A percentile compares a stretch with the other conserved stretches of the same genome.
These are phyloP conservation scores for Lumbricus terrestris DNA, from an alignment of 2,888 invertebrate genomes.

Conservation along the genomic window DNA sequence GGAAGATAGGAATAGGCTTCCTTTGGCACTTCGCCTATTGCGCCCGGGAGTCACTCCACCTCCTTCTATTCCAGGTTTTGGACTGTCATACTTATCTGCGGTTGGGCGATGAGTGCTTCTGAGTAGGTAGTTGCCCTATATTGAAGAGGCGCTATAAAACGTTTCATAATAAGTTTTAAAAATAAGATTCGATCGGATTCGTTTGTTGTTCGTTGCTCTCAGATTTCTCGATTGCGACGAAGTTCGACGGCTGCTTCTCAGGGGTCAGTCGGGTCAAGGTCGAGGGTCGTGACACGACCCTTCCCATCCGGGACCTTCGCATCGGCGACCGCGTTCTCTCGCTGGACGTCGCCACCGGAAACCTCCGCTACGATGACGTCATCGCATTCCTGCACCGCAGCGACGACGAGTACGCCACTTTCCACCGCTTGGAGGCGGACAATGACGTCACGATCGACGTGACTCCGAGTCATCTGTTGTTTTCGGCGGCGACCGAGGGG, in stretches of 20 bases:
- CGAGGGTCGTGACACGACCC: conserved; percentile 19
- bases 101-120: too few species aligned
- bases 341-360: conserved; percentile 21
- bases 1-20: too few species aligned
- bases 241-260: conserved; percentile 38
- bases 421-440: neutral
- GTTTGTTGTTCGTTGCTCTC: neutral
- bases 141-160: too few species aligned
- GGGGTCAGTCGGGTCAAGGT: conserved; percentile 19
- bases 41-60: too few species aligned
- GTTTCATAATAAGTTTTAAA: too few species aligned
- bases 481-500: neutral
- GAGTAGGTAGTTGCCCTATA: too few species aligned
- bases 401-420: neutral
- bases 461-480: conserved; percentile 21
- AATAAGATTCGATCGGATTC: too few species aligned
- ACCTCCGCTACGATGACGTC: conserved; percentile 28
- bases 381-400: conserved; percentile 32
- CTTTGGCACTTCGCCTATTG: too few species aligned
- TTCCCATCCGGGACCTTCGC: conserved; percentile 26
- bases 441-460: conserved; percentile 10
- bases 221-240: conserved; percentile 38
- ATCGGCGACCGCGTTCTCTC: conserved; percentile 37
- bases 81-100: too few species aligned
- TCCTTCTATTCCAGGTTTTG: too few species aligned